Evolutionary conservation across 1,140 invertebrate species (phyloP).

Genomic region (Sycophila sp.): DNA sequence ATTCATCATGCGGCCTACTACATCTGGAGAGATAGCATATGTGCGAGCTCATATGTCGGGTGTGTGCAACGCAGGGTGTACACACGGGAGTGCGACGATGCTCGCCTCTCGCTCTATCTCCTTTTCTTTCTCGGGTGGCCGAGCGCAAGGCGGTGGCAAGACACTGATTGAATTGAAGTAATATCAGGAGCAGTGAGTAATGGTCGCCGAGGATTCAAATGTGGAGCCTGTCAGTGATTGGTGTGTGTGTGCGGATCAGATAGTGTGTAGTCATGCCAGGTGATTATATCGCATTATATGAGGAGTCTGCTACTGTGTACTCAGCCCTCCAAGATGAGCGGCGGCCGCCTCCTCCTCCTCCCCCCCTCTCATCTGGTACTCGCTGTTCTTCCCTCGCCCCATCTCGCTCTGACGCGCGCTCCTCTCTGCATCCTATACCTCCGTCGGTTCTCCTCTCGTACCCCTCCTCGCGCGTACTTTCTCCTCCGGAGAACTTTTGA

Average conservation of each 20-base stretch:
- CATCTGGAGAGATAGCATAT: slow-evolving; percentile 25
- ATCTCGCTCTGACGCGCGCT: slow-evolving; percentile 39
- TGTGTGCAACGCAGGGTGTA: slow-evolving; percentile 41
- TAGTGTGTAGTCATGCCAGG: slow-evolving; percentile 67
- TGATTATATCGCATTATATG: slow-evolving; percentile 69
- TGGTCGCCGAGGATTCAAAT: slow-evolving; percentile 63
- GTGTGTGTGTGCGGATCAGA: slow-evolving; percentile 62
- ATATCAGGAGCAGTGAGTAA: slow-evolving; percentile 67
- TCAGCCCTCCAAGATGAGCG: slow-evolving; percentile 56
- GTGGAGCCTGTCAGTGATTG: slow-evolving; percentile 55
- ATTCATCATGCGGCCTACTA: slow-evolving; percentile 54
- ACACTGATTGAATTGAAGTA: slow-evolving; percentile 68
- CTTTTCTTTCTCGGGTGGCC: neutral
- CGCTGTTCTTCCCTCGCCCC: slow-evolving; percentile 30
- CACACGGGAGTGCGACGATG: slow-evolving; percentile 44
- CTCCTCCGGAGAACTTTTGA: slow-evolving; percentile 25
- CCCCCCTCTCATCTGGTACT: slow-evolving; percentile 35
- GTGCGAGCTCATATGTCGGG: slow-evolving; percentile 40
- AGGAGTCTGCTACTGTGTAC: slow-evolving; percentile 67
- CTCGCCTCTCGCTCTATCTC: neutral
- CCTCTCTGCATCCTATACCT: slow-evolving; percentile 1
- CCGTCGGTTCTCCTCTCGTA: slow-evolving; percentile 36
- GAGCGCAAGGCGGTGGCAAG: slow-evolving; percentile 55
- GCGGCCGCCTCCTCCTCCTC: slow-evolving; percentile 42
- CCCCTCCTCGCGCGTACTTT: slow-evolving; percentile 33